Conservation (phyloP, 2,888 invertebrate genomes). For the Lymantria dispar region DNA sequence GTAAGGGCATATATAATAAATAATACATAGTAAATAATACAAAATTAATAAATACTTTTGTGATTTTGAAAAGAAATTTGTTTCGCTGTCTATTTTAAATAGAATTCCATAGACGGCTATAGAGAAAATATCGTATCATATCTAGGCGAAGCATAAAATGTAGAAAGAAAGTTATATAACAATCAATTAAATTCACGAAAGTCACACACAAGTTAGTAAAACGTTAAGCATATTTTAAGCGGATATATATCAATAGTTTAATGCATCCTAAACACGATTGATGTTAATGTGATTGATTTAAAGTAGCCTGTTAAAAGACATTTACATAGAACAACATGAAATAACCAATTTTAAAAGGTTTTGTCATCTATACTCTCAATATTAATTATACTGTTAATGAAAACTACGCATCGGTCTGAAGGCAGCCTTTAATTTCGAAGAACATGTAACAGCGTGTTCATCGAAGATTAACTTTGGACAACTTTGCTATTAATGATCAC, state of each 20-base stretch:
- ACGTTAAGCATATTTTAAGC: constrained; percentile 31
- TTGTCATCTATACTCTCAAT: constrained; percentile 15
- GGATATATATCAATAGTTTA: constrained; percentile 18
- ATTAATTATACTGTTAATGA: constrained; percentile 21
- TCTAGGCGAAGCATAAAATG: too few relatives aligned
- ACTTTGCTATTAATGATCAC: too few relatives aligned
- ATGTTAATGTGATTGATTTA: too few relatives aligned
- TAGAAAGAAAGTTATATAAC: background rate
- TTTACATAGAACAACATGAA: background rate
- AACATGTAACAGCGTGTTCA: constrained; percentile 49
- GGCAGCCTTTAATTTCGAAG: constrained; percentile 51
- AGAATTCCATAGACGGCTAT: too few relatives aligned
- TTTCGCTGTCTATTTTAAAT: too few relatives aligned
- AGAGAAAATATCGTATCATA: too few relatives aligned
- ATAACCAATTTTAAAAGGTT: constrained; percentile 14
- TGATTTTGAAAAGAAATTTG: too few relatives aligned
- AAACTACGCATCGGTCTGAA: constrained; percentile 32
- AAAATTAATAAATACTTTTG: too few relatives aligned
- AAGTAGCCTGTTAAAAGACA: too few relatives aligned
- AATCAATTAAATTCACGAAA: constrained; percentile 41
- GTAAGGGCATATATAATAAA: too few relatives aligned
- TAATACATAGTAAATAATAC: too few relatives aligned
- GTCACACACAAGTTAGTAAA: constrained; percentile 57
- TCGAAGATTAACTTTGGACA: constrained; percentile 21
- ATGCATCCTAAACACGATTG: constrained; percentile 6